These are phyloP conservation scores for Drosophila littoralis DNA, from an alignment of 1,140 invertebrate species.

Conservation along the genomic window DNA sequence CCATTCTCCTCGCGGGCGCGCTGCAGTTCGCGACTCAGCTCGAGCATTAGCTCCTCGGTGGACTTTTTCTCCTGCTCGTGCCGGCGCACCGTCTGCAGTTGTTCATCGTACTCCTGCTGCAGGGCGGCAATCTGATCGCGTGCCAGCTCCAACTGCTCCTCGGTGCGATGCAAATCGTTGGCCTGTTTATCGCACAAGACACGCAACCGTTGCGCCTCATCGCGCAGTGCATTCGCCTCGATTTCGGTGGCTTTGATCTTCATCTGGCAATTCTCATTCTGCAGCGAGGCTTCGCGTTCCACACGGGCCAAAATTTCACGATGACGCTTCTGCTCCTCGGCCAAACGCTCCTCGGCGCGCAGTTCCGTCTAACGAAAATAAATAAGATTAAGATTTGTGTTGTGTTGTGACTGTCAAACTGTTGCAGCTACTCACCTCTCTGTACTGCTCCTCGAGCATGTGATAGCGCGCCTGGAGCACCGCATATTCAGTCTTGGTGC, in stretches of 20 bases:
- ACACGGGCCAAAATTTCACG: constrained; percentile 91
- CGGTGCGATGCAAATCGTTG: constrained; percentile 79
- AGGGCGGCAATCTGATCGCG: constrained; percentile 84
- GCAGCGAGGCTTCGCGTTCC: constrained; percentile 93
- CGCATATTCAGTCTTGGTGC: constrained; percentile 95
- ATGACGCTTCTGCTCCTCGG: constrained; percentile 93
- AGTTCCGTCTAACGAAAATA: constrained; percentile 87
- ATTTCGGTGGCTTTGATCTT: constrained; percentile 92
- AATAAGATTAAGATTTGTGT: too few relatives aligned
- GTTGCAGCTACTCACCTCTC: constrained; percentile 87
- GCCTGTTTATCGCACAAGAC: constrained; percentile 83
- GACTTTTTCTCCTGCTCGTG: constrained; percentile 78
- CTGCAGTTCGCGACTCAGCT: constrained; percentile 86
- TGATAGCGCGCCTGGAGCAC: constrained; percentile 94
- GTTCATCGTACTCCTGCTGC: constrained; percentile 85
- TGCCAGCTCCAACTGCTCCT: constrained; percentile 84
- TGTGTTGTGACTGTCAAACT: constrained; percentile 4
- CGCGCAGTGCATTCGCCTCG: constrained; percentile 90
- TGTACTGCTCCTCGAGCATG: constrained; percentile 95
- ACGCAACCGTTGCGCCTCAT: constrained; percentile 88
- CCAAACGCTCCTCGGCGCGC: constrained; percentile 92
- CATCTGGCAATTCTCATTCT: constrained; percentile 93
- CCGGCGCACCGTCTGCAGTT: constrained; percentile 84
- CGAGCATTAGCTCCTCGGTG: constrained; percentile 84
- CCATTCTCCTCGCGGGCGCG: constrained; percentile 85